A percentile compares a stretch with the other conserved stretches of the same genome.
These are phyloP conservation scores for Vireo altiloquus DNA, from an alignment of 2,113 vertebrate species.

Conservation along the genomic window DNA sequence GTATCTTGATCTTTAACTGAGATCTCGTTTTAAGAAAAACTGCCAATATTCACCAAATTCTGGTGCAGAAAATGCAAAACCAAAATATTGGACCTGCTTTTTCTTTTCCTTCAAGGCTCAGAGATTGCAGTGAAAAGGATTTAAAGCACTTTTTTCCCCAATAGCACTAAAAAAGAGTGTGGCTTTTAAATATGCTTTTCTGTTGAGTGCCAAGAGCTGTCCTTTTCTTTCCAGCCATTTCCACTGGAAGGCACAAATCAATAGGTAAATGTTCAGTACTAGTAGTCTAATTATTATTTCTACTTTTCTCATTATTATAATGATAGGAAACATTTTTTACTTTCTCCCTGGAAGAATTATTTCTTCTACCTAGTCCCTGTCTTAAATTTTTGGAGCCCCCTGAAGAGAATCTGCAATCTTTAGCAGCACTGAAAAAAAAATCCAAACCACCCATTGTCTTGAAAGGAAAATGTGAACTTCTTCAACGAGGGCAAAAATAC, in stretches of 20 bases:
- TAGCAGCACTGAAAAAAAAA: not conserved
- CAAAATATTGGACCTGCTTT: not conserved
- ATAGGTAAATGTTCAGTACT: not conserved
- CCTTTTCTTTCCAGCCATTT: not conserved
- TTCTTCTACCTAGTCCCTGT: not conserved
- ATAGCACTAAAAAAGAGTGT: not conserved
- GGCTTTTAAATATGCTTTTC: not conserved
- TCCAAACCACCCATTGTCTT: not conserved
- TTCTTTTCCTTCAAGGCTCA: not conserved
- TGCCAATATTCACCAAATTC: not conserved
- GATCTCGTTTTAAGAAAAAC: not conserved
- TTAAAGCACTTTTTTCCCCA: not conserved
- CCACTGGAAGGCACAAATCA: not conserved
- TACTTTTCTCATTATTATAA: not conserved
- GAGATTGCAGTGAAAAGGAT: not conserved
- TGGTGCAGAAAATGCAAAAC: not conserved
- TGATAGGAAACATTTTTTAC: not conserved
- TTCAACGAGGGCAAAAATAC: constrained; percentile 47
- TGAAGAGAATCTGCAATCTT: not conserved
- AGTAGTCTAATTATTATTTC: not conserved
- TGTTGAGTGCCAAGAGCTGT: not conserved
- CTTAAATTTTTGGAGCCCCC: not conserved
- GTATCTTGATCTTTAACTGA: not conserved
- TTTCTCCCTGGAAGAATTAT: not conserved
- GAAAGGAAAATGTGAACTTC: constrained; percentile 50